A percentile compares a stretch with the other conserved stretches of the same genome.
phyloP scores from a whole-genome alignment of 2,113 vertebrate species.

The Planiliza haematocheilus region DNA sequence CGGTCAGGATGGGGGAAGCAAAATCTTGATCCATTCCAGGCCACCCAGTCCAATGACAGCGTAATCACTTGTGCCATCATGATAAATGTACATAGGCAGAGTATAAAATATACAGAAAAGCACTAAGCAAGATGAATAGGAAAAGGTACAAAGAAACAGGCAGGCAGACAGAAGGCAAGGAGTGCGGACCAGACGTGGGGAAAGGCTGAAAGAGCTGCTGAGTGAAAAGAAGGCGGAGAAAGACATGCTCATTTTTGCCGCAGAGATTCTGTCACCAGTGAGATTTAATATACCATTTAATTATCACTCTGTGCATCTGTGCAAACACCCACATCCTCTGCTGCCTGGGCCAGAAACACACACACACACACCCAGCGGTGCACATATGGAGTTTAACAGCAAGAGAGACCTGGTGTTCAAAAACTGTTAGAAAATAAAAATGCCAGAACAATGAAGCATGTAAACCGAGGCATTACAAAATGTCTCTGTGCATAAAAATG shows the following conservation, averaged over 20 bases:
- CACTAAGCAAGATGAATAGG: conserved; percentile 34
- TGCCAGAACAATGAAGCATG: conserved; percentile 27
- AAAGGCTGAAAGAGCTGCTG: conserved; percentile 16
- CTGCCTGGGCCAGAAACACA: conserved; percentile 45
- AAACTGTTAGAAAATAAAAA: conserved; percentile 7
- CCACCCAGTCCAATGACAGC: conserved; percentile 56
- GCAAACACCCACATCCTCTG: conserved; percentile 78
- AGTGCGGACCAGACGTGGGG: conserved; percentile 5
- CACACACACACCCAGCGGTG: conserved; percentile 34
- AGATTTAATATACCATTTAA: conserved; percentile 78
- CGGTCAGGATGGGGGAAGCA: conserved; percentile 24
- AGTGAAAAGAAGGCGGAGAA: conserved; percentile 49
- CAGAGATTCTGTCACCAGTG: conserved; percentile 71
- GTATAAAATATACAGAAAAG: conserved; percentile 44
- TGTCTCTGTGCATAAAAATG: conserved; percentile 52
- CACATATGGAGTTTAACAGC: conserved; percentile 31
- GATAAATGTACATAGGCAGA: conserved; percentile 38
- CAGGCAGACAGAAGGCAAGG: conserved; percentile 4
- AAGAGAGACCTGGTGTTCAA: background rate
- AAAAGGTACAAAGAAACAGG: conserved; percentile 23
- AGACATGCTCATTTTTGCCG: conserved; percentile 65
- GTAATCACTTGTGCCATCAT: conserved; percentile 20
- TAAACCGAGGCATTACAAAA: conserved; percentile 21
- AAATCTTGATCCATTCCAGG: conserved; percentile 61
- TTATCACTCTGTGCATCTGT: conserved; percentile 78